phyloP scores from a whole-genome alignment of 2,113 vertebrate species.

The Tricholaema leucomelas region DNA sequence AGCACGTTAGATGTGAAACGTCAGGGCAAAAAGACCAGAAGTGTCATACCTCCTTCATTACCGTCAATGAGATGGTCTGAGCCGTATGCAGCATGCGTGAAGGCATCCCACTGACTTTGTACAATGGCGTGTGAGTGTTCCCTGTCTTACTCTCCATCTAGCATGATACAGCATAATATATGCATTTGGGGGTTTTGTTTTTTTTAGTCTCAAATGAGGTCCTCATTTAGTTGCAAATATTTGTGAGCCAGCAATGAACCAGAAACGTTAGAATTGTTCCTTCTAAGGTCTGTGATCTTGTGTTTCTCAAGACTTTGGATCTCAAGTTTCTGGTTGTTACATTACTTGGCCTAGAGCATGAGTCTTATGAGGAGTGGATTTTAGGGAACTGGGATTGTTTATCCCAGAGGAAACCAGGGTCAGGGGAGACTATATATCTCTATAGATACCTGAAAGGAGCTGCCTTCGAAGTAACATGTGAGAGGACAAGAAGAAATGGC shows the following conservation, averaged over 20 bases:
- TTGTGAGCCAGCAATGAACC: not conserved
- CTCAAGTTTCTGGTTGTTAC: not conserved
- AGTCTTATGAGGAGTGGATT: too few species aligned
- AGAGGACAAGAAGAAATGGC: too few species aligned
- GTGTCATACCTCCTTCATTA: not conserved
- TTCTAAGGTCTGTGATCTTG: not conserved
- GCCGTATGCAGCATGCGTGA: not conserved
- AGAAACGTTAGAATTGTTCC: not conserved
- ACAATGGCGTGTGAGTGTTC: not conserved
- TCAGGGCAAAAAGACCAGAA: not conserved
- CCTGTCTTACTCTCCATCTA: not conserved
- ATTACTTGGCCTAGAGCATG: not conserved
- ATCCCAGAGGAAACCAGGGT: too few species aligned
- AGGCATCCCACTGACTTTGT: not conserved
- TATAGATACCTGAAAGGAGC: too few species aligned
- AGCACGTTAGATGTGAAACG: rapidly evolving
- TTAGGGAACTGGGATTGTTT: too few species aligned
- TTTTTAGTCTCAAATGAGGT: not conserved
- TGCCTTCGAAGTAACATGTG: too few species aligned
- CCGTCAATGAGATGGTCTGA: not conserved
- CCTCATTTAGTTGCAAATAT: not conserved
- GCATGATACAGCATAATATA: too few species aligned
- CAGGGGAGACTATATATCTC: too few species aligned
- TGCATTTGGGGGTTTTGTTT: not conserved
- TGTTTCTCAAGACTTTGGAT: not conserved